Percentiles rank a stretch among this genome's conserved stretches.
Evolutionary conservation across 2,888 invertebrate species (phyloP).

Genomic region (Ryuthela nishihirai): DNA sequence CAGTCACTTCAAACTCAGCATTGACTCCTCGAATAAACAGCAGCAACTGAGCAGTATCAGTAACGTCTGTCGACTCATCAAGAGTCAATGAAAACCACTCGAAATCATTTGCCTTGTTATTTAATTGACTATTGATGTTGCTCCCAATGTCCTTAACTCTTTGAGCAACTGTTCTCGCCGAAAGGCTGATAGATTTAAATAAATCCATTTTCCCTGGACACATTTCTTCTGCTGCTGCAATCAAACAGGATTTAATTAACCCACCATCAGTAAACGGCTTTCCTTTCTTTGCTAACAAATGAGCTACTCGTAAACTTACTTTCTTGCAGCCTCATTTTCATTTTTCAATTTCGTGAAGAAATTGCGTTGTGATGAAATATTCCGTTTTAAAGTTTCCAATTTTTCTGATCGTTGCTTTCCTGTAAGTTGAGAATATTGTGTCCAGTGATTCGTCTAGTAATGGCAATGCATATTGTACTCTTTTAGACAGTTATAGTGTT

Average conservation of each 20-base stretch:
- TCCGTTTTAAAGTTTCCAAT: no score
- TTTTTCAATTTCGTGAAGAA: no score
- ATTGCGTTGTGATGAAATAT: no score
- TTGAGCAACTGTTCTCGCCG: neutral
- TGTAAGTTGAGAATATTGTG: no score
- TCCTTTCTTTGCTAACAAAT: neutral
- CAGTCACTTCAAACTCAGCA: neutral
- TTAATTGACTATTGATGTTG: no score
- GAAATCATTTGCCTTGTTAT: neutral
- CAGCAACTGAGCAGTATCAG: neutral
- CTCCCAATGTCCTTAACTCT: neutral
- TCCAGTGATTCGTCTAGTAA: no score
- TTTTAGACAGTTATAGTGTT: no score
- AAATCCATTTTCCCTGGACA: slow-evolving; percentile 1
- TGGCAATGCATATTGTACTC: no score
- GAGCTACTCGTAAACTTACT: no score
- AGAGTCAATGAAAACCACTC: neutral
- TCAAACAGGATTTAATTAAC: neutral
- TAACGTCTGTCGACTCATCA: slow-evolving; percentile 1
- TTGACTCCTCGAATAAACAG: slow-evolving; percentile 1
- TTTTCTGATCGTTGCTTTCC: no score
- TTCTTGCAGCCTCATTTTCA: no score
- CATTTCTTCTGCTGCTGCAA: slow-evolving; percentile 7
- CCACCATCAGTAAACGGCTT: slow-evolving; percentile 3
- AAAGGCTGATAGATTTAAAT: slow-evolving; percentile 2